Percentiles rank a stretch among this genome's conserved stretches.
Evolutionary conservation across 1,140 invertebrate species (phyloP).

Genomic region (Condylostylus longicornis): DNA sequence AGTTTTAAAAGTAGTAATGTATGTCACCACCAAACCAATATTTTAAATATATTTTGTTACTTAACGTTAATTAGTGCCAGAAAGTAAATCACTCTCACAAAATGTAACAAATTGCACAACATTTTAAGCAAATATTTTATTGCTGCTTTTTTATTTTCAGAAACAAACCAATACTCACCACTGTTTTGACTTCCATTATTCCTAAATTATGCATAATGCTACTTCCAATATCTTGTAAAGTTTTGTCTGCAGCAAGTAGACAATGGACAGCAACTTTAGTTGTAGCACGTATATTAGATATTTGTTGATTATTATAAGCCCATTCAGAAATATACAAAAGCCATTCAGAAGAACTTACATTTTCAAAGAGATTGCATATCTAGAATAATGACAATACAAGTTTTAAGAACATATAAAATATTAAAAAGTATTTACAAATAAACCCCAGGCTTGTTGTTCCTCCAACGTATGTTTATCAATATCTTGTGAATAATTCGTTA

Average conservation of each 20-base stretch:
- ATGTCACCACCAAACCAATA: too few species aligned
- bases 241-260: constrained; percentile 53
- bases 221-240: constrained; percentile 62
- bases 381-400: constrained; percentile 23
- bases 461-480: constrained; percentile 61
- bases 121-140: too few species aligned
- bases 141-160: too few species aligned
- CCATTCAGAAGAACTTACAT: constrained; percentile 80
- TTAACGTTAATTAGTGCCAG: too few species aligned
- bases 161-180: constrained; percentile 61
- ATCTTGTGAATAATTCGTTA: constrained; percentile 77
- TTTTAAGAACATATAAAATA: constrained; percentile 3
- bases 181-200: constrained; percentile 92
- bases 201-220: constrained; percentile 83
- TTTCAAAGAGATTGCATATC: constrained; percentile 84
- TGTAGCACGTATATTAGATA: constrained; percentile 79
- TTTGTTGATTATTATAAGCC: constrained; percentile 52
- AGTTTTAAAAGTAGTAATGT: too few species aligned
- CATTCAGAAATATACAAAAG: constrained; percentile 84
- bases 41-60: too few species aligned
- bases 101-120: too few species aligned
- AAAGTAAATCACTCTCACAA: too few species aligned
- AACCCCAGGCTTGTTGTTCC: constrained; percentile 62
- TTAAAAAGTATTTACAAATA: constrained; percentile 46
- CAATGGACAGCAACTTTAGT: constrained; percentile 82